Evolutionary conservation across 2,888 invertebrate genomes (phyloP), one percentile per base, ranked within the genome.

Genomic region (Calameuta idolon): DNA sequence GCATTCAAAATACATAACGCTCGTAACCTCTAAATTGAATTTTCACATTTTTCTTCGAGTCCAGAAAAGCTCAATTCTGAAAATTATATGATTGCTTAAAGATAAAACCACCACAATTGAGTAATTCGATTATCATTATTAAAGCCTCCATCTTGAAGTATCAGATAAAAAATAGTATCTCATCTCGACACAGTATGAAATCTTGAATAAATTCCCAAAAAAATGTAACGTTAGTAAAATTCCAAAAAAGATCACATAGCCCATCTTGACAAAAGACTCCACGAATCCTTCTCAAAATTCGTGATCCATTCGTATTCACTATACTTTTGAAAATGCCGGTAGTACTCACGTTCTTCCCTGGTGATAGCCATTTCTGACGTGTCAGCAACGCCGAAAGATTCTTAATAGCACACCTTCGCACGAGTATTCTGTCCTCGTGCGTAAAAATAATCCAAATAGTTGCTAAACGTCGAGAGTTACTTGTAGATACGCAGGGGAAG

Each of bases 321-420:
- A 55, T 23, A 55, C 23, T 23, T 55, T 55, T 23, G 0, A 55
- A 55, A 55, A 55, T 55, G 23, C 55, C 71, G 71, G 71, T 5
- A 30, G 79, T 90, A 92, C 92, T 92, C 89, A 92, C 92, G 85
- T 88, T 92, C 91, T 84, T 91, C 88, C 83, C 87, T 90, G 83
- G 88, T 90, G 86, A 91, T 86, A 78, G 88, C 89, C 91, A 92
- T 92, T 84, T 88, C 91, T 76, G 74, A 75, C 55, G 55, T 55
- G 23, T 9, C 55, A 55, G 55, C 55, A 55, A 55, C 9, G 55
- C 5, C 55, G 55, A 55, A 55, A 2, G 23, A 23, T 55, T 55
- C 23, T 23, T 55, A 55, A 55, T 55, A 55, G 55, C 55, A 55
- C 55, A 55, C 55, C 55, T 23, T 55, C 23, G 23, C 55, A 55